These are phyloP conservation scores for Bugula neritina DNA, from an alignment of 2,888 invertebrate species.

Conservation along the genomic window DNA sequence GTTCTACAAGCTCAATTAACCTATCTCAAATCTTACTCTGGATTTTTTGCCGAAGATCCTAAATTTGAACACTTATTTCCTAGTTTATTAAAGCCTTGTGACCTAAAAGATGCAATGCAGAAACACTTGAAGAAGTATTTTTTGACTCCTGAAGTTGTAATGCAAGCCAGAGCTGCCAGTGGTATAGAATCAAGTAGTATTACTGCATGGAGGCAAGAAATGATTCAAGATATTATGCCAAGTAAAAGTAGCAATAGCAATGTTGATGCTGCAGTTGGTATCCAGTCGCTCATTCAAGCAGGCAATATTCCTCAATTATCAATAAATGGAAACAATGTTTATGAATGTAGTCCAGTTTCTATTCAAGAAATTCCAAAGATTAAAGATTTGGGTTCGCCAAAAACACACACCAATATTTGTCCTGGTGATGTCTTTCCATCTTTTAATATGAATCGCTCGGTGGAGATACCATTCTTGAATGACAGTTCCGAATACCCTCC, in stretches of 20 bases:
- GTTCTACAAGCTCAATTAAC: background rate
- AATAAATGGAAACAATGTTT: background rate
- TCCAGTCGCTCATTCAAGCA: background rate
- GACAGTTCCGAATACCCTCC: background rate
- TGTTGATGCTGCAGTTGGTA: background rate
- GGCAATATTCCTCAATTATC: background rate
- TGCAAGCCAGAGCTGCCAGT: background rate
- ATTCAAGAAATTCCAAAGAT: background rate
- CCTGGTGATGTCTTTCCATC: background rate
- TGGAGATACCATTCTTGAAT: background rate
- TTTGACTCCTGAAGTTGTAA: background rate
- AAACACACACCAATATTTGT: background rate
- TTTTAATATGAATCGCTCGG: background rate
- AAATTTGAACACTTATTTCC: conserved; percentile 10
- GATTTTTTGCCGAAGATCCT: conserved; percentile 5
- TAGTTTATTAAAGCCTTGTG: background rate
- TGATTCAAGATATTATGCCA: background rate
- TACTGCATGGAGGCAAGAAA: background rate
- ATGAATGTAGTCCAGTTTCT: background rate
- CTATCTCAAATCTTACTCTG: conserved; percentile 13
- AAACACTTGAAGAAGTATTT: background rate
- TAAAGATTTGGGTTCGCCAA: background rate
- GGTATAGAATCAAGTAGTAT: background rate
- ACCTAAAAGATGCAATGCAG: background rate
- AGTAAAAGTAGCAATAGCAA: background rate